These are phyloP conservation scores for Hoplodrina ambigua DNA, from an alignment of 2,888 invertebrate species.

Conservation along the genomic window DNA sequence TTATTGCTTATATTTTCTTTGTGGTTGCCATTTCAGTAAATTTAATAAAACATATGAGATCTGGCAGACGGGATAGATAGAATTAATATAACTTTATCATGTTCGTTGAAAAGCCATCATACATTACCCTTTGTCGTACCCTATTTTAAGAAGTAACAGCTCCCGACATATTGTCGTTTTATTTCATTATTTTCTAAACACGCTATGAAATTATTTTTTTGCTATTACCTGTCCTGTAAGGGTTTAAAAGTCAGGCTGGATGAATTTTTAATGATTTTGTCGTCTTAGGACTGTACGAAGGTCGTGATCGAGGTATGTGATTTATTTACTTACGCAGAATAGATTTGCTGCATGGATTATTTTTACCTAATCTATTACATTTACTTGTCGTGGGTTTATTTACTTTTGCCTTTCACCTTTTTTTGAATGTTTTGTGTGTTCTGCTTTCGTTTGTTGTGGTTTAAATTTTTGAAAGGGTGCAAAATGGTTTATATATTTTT, in stretches of 20 bases:
- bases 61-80: slow-evolving; percentile 55
- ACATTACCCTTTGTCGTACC: slow-evolving; percentile 83
- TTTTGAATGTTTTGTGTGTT: slow-evolving; percentile 7
- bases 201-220: slow-evolving; percentile 83
- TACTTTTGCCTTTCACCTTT: background rate
- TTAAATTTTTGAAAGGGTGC: slow-evolving; percentile 11
- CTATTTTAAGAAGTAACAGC: slow-evolving; percentile 83
- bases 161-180: slow-evolving; percentile 85
- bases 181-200: slow-evolving; percentile 83
- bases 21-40: background rate
- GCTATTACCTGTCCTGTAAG: slow-evolving; percentile 74
- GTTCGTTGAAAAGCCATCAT: slow-evolving; percentile 78
- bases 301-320: slow-evolving; percentile 19
- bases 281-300: slow-evolving; percentile 15
- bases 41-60: slow-evolving; percentile 25
- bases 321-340: background rate
- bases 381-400: background rate
- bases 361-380: background rate
- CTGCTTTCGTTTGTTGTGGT: background rate
- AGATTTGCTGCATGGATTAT: slow-evolving; percentile 7
- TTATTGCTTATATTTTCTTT: slow-evolving; percentile 19
- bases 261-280: slow-evolving; percentile 65
- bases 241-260: slow-evolving; percentile 68
- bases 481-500: slow-evolving; percentile 67
- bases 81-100: slow-evolving; percentile 83